Conservation (phyloP, 2,888 invertebrate genomes). For the Heterodera filipjevi region DNA sequence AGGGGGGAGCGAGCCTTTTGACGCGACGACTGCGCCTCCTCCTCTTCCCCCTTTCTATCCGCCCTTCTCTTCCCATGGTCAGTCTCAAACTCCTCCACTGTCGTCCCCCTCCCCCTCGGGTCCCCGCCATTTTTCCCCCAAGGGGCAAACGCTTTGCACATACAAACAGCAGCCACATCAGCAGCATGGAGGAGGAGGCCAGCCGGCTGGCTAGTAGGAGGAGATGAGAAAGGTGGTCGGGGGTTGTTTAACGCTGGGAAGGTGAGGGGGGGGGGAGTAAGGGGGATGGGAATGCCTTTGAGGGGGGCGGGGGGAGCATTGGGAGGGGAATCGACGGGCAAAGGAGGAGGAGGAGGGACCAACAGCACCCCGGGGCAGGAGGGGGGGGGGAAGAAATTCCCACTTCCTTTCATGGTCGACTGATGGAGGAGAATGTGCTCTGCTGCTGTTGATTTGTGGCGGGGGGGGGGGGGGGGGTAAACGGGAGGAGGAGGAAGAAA, state of each 20-base stretch:
- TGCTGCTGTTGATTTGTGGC: too few species aligned
- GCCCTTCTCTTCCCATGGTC: background rate
- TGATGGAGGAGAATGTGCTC: background rate
- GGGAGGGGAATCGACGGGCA: background rate
- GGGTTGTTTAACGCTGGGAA: background rate
- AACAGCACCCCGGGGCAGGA: too few species aligned
- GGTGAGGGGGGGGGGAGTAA: background rate
- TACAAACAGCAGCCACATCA: too few species aligned
- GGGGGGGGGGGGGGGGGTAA: background rate
- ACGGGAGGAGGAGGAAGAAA: background rate
- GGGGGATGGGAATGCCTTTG: background rate
- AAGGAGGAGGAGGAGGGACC: too few species aligned
- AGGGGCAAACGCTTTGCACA: constrained; percentile 5
- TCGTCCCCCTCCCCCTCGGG: background rate
- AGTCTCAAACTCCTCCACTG: background rate
- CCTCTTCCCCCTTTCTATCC: background rate
- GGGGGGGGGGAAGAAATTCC: background rate
- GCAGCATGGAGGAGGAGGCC: too few species aligned
- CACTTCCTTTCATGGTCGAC: constrained; percentile 1
- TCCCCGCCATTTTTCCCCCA: background rate
- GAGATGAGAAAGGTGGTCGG: background rate
- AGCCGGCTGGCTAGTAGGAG: too few species aligned
- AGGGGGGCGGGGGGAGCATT: background rate
- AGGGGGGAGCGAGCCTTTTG: background rate
- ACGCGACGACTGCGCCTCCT: background rate